Evolutionary conservation across 2,113 vertebrate genomes (phyloP).

Genomic region (Elanoides forficatus): DNA sequence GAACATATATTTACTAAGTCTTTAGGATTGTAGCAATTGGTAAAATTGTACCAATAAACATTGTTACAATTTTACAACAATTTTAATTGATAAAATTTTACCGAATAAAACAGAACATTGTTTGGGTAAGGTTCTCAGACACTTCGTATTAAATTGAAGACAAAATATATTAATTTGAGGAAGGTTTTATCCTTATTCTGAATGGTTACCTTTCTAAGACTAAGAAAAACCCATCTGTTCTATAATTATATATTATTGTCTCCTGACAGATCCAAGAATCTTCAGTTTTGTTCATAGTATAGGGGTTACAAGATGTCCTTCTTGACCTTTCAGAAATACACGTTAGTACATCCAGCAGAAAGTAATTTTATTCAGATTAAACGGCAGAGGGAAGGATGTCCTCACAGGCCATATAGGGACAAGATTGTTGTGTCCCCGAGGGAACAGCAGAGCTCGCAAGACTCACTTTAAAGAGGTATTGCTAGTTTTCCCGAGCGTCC

Average conservation of each 20-base stretch:
- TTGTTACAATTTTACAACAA: background rate
- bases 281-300: background rate
- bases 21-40: background rate
- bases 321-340: background rate
- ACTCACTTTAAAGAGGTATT: background rate
- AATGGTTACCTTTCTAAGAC: background rate
- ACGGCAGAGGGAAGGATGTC: background rate
- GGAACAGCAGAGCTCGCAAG: background rate
- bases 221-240: background rate
- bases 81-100: background rate
- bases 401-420: background rate
- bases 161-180: background rate
- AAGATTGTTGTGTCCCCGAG: background rate
- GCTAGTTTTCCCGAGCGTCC: background rate
- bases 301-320: background rate
- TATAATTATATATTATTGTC: background rate
- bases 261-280: background rate
- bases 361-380: background rate
- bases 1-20: rapidly evolving
- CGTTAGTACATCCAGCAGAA: background rate
- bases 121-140: background rate
- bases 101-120: background rate
- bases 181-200: background rate
- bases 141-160: background rate
- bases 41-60: background rate